Evolutionary conservation across 2,797 vertebrate genomes (phyloP), one percentile per base, ranked within the genome.

Genomic region (Synanceia verrucosa): DNA sequence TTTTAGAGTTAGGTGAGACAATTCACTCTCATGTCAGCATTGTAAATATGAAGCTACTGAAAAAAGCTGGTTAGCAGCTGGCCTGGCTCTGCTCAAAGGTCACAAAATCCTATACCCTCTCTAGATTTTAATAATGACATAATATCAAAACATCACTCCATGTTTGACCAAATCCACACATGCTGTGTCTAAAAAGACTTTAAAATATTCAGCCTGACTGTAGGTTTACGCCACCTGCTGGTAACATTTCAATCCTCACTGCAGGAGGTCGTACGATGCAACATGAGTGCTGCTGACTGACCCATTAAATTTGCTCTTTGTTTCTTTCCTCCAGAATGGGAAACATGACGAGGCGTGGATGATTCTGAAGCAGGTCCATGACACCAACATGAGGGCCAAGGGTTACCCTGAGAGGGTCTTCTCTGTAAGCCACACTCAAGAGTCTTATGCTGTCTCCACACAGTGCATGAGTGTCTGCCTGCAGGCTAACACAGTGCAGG

Each of bases 381-480:
- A 99, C 91, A 98, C 97, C 90, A 99, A 98, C 94, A 98, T 99
- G 97, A 93, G 97, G 71, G 97, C 97, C 73, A 99, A 99, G 86
- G 97, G 97, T 6, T 97, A 97, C 78, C 97, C 97, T 0, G 97
- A 99, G 88, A 94, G 96, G 70, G 97, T 99, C 73, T 98, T 98
- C 93, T 97, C 97, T 28, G 97, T 99, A 83, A 96, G 97, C 57
- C 16, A 2, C 33, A 18, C 46, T 11, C 37, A 39, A 14, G 0
- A 16, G 13, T 39, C 12, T 12, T 13, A 5, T n/a, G 24, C 52
- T 3, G 9, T 56, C 33, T 23, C 53, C 65, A 39, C 39, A 9
- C 44, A 21, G 33, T 9, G 39, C n/a, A 5, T 19, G 44, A 44
- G 48, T 34, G 52, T 59, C 16, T 51, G 62, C 34, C 47, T 51